phyloP scores from a whole-genome alignment of 35 echinoderm and acorn worm genomes.

The Apostichopus californicus region DNA sequence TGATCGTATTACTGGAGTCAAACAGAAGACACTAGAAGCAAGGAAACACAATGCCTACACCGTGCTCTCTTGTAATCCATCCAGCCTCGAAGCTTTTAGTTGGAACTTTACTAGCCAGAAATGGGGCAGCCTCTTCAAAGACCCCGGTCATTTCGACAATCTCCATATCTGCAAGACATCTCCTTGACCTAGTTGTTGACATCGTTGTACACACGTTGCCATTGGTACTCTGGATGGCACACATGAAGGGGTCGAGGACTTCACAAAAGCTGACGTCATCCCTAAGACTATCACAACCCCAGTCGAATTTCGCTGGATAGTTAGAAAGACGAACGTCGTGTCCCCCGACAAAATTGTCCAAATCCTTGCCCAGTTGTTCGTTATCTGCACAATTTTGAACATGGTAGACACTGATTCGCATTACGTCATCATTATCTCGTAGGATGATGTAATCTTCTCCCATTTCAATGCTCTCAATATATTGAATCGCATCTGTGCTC shows the following conservation, averaged over 20 bases:
- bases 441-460: background rate
- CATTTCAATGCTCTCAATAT: slow-evolving; percentile 1
- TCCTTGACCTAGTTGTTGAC: background rate
- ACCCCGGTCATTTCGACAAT: slow-evolving; percentile 9
- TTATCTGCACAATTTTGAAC: background rate
- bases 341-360: background rate
- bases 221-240: background rate
- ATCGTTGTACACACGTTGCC: slow-evolving; percentile 4
- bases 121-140: too few species aligned
- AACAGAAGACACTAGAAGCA: too few species aligned
- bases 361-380: background rate
- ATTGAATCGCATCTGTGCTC: background rate
- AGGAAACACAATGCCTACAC: too few species aligned
- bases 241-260: background rate
- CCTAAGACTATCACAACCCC: slow-evolving; percentile 1
- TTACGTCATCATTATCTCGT: background rate
- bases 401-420: background rate
- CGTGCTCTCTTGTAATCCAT: too few species aligned
- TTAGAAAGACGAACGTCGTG: background rate
- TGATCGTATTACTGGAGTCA: too few species aligned
- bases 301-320: background rate
- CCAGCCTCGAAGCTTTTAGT: too few species aligned
- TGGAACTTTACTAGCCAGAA: too few species aligned
- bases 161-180: background rate
- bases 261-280: background rate